These are phyloP conservation scores for Lordiphosa stackelbergi DNA, from an alignment of 1,140 invertebrate species.

Conservation along the genomic window DNA sequence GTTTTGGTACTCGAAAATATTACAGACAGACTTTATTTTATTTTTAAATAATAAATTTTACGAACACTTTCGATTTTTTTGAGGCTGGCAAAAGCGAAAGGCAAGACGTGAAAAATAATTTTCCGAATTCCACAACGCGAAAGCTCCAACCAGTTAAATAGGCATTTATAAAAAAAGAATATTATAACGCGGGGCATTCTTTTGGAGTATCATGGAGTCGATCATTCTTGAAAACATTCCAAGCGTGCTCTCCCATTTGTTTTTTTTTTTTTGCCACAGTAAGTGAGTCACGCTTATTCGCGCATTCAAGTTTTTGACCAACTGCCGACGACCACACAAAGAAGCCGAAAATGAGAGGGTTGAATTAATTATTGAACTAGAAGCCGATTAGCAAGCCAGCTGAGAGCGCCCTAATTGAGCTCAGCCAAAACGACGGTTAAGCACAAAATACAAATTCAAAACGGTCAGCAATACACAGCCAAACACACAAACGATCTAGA, in stretches of 20 bases:
- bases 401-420: slow-evolving; percentile 7
- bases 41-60: too few relatives aligned
- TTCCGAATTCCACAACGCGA: too few relatives aligned
- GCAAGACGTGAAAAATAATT: too few relatives aligned
- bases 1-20: too few relatives aligned
- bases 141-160: too few relatives aligned
- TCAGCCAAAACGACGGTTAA: neutral
- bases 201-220: neutral
- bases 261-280: neutral
- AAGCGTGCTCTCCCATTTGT: too few relatives aligned
- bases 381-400: slow-evolving; percentile 8
- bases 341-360: slow-evolving; percentile 8
- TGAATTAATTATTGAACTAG: slow-evolving; percentile 9
- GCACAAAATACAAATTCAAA: slow-evolving; percentile 5
- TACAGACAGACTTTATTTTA: too few relatives aligned
- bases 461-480: neutral
- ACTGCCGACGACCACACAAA: neutral
- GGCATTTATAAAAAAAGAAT: too few relatives aligned
- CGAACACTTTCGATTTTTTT: too few relatives aligned
- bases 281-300: slow-evolving; percentile 4
- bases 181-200: too few relatives aligned
- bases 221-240: neutral
- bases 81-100: too few relatives aligned
- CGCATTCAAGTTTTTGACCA: slow-evolving; percentile 2
- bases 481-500: neutral